Evolutionary conservation across 2,113 vertebrate genomes (phyloP).

Genomic region (Hirundichthys speculiger): DNA sequence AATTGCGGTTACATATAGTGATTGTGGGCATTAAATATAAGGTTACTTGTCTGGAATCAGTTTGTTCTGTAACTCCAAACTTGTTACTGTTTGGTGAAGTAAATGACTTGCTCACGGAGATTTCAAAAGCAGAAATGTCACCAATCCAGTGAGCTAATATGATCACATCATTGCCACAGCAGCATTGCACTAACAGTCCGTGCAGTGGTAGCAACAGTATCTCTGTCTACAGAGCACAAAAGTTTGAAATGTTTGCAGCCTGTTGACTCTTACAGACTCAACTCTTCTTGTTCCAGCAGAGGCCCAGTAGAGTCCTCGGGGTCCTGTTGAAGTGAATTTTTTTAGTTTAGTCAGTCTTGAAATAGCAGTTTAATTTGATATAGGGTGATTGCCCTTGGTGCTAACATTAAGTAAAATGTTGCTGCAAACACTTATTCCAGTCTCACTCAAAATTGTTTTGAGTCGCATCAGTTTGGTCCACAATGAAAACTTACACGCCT

Average conservation of each 20-base stretch:
- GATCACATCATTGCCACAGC: neutral
- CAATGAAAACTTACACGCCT: too few species aligned
- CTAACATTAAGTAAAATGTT: too few species aligned
- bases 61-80: neutral
- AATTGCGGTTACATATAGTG: neutral
- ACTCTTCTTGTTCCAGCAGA: slow-evolving; percentile 59
- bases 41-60: neutral
- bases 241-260: neutral
- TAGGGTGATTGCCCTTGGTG: too few species aligned
- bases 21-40: too few species aligned
- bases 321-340: slow-evolving; percentile 44
- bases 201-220: slow-evolving; percentile 24
- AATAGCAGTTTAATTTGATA: too few species aligned
- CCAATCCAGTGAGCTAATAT: neutral
- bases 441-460: too few species aligned
- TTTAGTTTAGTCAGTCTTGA: neutral
- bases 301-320: slow-evolving; percentile 55
- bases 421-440: too few species aligned
- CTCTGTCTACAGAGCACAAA: slow-evolving; percentile 8
- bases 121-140: slow-evolving; percentile 1
- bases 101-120: neutral
- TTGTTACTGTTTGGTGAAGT: neutral
- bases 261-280: slow-evolving; percentile 43
- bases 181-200: neutral
- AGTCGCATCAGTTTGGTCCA: too few species aligned